Evolutionary conservation across 2,888 invertebrate genomes (phyloP).

Genomic region (Drosophila anceps): DNA sequence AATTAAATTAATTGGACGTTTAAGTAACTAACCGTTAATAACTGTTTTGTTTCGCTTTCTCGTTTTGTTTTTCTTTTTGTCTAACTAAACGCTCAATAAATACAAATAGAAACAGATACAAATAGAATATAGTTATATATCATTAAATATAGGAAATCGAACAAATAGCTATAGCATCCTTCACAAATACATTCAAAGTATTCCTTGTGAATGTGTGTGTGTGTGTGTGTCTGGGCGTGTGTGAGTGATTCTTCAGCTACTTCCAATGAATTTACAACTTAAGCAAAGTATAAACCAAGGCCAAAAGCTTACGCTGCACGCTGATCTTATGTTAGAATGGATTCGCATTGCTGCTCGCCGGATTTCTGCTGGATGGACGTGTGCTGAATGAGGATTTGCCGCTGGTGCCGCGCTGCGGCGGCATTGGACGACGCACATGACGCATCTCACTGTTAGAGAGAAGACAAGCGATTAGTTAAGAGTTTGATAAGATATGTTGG

Average conservation of each 20-base stretch:
- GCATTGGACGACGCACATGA: slow-evolving; percentile 88
- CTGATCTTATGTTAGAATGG: slow-evolving; percentile 88
- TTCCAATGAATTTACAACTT: slow-evolving; percentile 85
- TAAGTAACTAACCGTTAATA: slow-evolving; percentile 85
- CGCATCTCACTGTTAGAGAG: slow-evolving; percentile 87
- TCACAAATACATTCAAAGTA: slow-evolving; percentile 48
- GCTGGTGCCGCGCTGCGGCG: slow-evolving; percentile 87
- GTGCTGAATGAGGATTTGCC: slow-evolving; percentile 87
- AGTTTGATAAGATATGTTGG: background rate
- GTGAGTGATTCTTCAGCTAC: slow-evolving; percentile 13
- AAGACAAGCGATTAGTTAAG: slow-evolving; percentile 9
- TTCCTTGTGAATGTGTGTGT: slow-evolving; percentile 16
- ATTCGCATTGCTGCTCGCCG: slow-evolving; percentile 86
- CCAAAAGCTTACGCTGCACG: slow-evolving; percentile 87
- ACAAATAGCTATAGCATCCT: slow-evolving; percentile 52
- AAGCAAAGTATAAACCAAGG: slow-evolving; percentile 87
- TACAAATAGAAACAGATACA: slow-evolving; percentile 74
- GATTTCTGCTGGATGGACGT: slow-evolving; percentile 87
- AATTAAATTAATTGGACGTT: slow-evolving; percentile 84
- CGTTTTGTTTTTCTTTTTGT: slow-evolving; percentile 45
- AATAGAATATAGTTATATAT: slow-evolving; percentile 53
- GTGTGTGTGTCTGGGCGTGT: slow-evolving; percentile 13
- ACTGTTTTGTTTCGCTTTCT: slow-evolving; percentile 50
- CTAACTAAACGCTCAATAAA: slow-evolving; percentile 78
- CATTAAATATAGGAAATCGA: slow-evolving; percentile 51